Evolutionary conservation across 2,113 vertebrate species (phyloP).

Genomic region (Tupaia chinensis): DNA sequence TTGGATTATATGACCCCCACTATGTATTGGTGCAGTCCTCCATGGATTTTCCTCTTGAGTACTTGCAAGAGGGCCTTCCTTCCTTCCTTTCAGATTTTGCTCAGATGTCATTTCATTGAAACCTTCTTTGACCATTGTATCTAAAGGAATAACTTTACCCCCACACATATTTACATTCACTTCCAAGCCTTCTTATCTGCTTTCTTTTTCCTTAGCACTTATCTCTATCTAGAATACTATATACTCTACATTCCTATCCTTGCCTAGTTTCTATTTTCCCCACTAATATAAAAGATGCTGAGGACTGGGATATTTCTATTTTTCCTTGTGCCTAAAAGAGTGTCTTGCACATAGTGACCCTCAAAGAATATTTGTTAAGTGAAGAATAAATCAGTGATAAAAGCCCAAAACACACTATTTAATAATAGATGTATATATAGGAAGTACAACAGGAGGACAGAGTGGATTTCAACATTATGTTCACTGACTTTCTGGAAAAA

Average conservation of each 20-base stretch:
- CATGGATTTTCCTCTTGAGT: not conserved
- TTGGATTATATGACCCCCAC: not conserved
- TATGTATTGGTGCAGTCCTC: not conserved
- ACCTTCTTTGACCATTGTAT: not conserved
- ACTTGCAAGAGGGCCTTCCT: not conserved
- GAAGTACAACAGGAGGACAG: not conserved
- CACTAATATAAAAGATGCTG: constrained; percentile 14
- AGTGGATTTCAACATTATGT: not conserved
- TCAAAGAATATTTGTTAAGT: constrained; percentile 26
- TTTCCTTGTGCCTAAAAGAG: not conserved
- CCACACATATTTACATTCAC: not conserved
- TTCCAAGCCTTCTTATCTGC: not conserved
- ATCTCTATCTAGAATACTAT: not conserved
- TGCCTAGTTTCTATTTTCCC: not conserved
- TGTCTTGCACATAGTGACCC: not conserved
- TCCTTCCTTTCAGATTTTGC: not conserved
- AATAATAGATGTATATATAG: not conserved
- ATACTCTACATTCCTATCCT: not conserved
- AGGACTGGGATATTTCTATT: not conserved
- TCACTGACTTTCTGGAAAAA: constrained; percentile 14
- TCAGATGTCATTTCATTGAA: not conserved
- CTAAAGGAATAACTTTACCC: not conserved
- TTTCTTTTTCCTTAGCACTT: not conserved
- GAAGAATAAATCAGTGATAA: constrained; percentile 6
- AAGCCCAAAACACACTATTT: not conserved